Evolutionary conservation across 1,140 invertebrate genomes (phyloP), one percentile per base, ranked within the genome.

Genomic region (Trichonephila clavata): DNA sequence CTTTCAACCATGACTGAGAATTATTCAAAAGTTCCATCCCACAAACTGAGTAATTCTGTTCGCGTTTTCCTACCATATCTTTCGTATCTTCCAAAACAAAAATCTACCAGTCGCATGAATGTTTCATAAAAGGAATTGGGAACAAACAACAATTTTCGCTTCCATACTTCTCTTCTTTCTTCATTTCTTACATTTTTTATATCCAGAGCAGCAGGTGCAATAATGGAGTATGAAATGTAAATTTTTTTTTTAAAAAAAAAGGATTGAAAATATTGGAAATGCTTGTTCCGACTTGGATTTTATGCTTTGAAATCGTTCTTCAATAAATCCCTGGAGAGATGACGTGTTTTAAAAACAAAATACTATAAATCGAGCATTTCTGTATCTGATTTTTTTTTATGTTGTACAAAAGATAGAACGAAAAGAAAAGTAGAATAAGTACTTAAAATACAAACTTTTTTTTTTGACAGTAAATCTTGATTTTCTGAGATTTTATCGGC

Each of bases 151-250:
- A 32, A 71, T 89, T 68, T 71, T 89, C 63, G 18, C 39, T 71
- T 89, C 61, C 50, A 27, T 32, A 16, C 16, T 16, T 39, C 61
- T n/a, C 18, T 59, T 59, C 43, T 68, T 65, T 81, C 43, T 60
- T 24, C 21, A 43, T 27, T 80, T 21, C 20, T 50, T 71, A 39
- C 21, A 24, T 68, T 71, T 21, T 39, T 71, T 61, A 71, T 89
- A 18, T 32, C n/a, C n/a, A 50, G 10, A 63, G 14, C 80, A 92
- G 60, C 71, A 65, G 90, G 81, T 59, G 50, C 57, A 84, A 21
- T 84, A 84, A 92, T 92, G 90, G 61, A 43, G 80, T 80, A 92
- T 92, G 81, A 87, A 84, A 84, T 84, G 80, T 83, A 63, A 92
- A 59, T 57, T 57, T 84, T 39, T 32, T 32, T 39, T 39, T 83